phyloP scores from a whole-genome alignment of 2,888 invertebrate genomes.

The Sthenelais limicola region DNA sequence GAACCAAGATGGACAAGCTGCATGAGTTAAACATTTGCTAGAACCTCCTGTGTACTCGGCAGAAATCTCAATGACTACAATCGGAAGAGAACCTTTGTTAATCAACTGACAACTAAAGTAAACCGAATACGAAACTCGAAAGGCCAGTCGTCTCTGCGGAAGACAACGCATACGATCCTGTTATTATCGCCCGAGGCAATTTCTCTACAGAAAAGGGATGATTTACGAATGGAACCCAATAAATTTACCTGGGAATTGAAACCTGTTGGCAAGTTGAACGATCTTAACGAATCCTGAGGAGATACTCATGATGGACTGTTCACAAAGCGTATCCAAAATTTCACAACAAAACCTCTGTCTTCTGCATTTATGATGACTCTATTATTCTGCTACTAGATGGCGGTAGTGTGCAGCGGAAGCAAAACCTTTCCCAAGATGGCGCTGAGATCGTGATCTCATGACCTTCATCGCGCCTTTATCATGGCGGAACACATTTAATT shows the following conservation, averaged over 20 bases:
- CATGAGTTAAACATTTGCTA: not conserved
- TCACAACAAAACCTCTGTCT: no score
- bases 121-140: no score
- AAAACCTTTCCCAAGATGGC: no score
- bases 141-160: no score
- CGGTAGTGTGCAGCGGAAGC: no score
- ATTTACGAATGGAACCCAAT: not conserved
- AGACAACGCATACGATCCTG: not conserved
- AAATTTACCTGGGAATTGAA: constrained; percentile 13
- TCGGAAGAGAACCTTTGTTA: not conserved
- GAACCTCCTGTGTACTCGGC: not conserved
- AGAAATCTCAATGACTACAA: not conserved
- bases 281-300: not conserved
- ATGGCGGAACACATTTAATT: no score
- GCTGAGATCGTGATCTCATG: no score
- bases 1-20: not conserved
- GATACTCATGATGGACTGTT: not conserved
- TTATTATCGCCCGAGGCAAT: constrained; percentile 11
- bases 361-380: no score
- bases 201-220: not conserved
- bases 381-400: no score
- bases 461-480: no score
- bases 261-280: constrained; percentile 12
- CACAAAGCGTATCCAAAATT: no score
- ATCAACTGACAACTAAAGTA: no score